These are phyloP conservation scores for Lepus timidus DNA, from an alignment of 2,113 vertebrate species.

Conservation along the genomic window DNA sequence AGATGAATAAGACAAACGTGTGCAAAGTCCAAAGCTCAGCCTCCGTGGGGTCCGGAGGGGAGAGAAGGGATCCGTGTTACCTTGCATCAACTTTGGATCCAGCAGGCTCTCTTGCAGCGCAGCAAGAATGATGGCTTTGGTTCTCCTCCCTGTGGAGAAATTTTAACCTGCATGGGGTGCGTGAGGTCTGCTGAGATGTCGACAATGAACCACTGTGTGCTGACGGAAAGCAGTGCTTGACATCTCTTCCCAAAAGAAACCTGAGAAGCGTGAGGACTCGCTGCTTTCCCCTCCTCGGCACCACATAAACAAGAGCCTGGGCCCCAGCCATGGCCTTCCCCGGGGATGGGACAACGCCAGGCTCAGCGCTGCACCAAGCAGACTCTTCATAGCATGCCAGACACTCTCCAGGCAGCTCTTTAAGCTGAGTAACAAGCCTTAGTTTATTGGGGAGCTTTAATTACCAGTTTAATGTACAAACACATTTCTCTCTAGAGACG, in stretches of 20 bases:
- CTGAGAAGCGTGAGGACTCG: background rate
- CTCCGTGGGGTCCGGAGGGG: slow-evolving; percentile 9
- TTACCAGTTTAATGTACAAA: slow-evolving; percentile 78
- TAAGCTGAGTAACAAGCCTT: slow-evolving; percentile 73
- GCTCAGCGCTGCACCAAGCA: slow-evolving; percentile 42
- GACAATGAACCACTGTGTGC: background rate
- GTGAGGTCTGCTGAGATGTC: background rate
- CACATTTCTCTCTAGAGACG: slow-evolving; percentile 73
- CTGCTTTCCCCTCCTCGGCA: background rate
- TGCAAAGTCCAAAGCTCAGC: background rate
- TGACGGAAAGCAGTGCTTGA: background rate
- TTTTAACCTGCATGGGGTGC: background rate
- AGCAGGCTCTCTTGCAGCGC: background rate
- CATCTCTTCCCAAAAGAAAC: background rate
- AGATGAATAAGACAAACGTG: slow-evolving; percentile 8
- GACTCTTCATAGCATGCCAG: slow-evolving; percentile 67
- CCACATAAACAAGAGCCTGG: background rate
- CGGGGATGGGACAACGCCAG: background rate
- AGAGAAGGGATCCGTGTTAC: background rate
- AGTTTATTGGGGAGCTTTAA: slow-evolving; percentile 75
- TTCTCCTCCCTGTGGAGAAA: background rate
- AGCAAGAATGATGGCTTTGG: background rate
- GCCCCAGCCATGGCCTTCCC: background rate
- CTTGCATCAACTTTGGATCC: slow-evolving; percentile 16
- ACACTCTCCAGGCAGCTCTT: slow-evolving; percentile 67